Evolutionary conservation across 2,888 invertebrate species (phyloP).

Genomic region (Dorcus parallelipipedus): DNA sequence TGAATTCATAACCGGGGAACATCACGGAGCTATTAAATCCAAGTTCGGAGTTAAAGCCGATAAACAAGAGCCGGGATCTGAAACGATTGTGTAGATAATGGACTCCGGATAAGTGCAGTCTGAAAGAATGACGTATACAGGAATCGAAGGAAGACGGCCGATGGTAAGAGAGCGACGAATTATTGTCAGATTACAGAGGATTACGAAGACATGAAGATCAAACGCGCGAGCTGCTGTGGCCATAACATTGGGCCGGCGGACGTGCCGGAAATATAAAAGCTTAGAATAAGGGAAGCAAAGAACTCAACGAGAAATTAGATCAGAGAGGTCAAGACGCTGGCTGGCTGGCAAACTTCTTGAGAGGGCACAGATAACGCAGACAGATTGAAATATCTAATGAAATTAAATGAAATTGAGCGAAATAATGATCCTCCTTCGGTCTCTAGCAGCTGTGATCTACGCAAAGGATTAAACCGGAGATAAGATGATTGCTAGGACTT

Average conservation of each 20-base stretch:
- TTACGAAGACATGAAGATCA: conserved; percentile 34
- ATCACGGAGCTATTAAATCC: not conserved
- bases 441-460: conserved; percentile 25
- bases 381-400: conserved; percentile 44
- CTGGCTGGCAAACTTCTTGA: conserved; percentile 16
- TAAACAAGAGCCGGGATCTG: conserved; percentile 11
- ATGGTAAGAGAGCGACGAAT: conserved; percentile 27
- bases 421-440: conserved; percentile 36
- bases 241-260: conserved; percentile 7
- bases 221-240: conserved; percentile 22
- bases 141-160: conserved; percentile 12
- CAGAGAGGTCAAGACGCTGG: conserved; percentile 29
- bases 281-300: conserved; percentile 28
- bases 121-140: conserved; percentile 21
- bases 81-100: conserved; percentile 26
- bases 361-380: conserved; percentile 34
- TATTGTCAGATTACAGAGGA: conserved; percentile 34
- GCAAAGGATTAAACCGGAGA: conserved; percentile 27
- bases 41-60: conserved; percentile 8
- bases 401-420: conserved; percentile 44
- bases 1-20: not conserved
- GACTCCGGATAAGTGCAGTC: conserved; percentile 22
- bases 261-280: conserved; percentile 24
- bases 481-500: conserved; percentile 26
- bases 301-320: conserved; percentile 31